Base-by-base conservation (phyloP, 2,888 invertebrate genomes). In the Taphrorychus bicolor region DNA sequence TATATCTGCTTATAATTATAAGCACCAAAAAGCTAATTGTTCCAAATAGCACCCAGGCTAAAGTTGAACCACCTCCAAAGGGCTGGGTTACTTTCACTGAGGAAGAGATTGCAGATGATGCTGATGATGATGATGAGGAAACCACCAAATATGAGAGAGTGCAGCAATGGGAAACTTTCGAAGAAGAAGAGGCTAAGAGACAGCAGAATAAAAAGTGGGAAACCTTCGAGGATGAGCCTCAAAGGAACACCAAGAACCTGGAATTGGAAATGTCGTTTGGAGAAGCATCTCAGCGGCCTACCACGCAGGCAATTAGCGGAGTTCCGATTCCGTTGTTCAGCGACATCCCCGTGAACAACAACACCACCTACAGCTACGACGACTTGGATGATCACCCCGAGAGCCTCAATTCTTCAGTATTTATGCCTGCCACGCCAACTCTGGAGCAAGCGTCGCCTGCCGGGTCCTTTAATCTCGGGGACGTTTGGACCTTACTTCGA, bases 341-440 rank as follows among this genome's bases (percentile, higher is more conserved):
- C 49, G 87, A 86, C 73, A 84, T 85, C 0, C 85, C 85, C 1
- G 81, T 87, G 0, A 80, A 81, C 67, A 84, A 86, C 71, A 84
- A 78, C 66, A 79, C 74, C 14, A 77, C 79, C 1, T 82, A 81
- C 66, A 77, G 81, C 0, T 82, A 78, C 59, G 82, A 81, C 59
- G 74, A 74, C 11, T 67, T 74, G 17, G 74, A 75, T 21, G 71
- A 58, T n/a, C 54, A 24, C 0, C 70, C 48, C 61, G 72, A 59
- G 23, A 17, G 5, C 3, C 40, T 59, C 1, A 52, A 59, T 40
- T 68, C 69, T 0, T 69, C 70, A 5, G 80, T 82, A 5, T 81
- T 81, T 68, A 71, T 76, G 72, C 78, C 80, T 7, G 69, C 71
- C 18, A 73, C 70, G 11, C 45, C 60, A 5, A 16, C 7, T 19